phyloP scores from a whole-genome alignment of 2,113 vertebrate species.

The Percopsis transmontana region DNA sequence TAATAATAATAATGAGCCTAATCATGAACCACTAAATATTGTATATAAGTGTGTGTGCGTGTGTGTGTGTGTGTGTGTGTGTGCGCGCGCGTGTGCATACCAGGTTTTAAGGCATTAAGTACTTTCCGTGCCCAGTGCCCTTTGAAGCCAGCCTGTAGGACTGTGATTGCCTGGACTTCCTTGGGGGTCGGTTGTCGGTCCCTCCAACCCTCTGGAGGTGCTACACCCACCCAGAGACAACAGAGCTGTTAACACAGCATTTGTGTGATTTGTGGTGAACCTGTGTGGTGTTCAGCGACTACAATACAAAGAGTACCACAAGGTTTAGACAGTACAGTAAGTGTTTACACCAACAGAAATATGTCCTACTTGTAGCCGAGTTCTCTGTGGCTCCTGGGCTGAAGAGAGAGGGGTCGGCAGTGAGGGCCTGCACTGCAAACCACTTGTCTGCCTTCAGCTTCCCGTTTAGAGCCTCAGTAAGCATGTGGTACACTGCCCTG shows the following conservation, averaged over 20 bases:
- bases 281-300: background rate
- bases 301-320: background rate
- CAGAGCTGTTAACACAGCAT: too few relatives aligned
- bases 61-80: background rate
- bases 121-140: too few relatives aligned
- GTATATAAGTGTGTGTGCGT: background rate
- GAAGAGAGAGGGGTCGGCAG: constrained; percentile 56
- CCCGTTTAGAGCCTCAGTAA: constrained; percentile 68
- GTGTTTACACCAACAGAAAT: background rate
- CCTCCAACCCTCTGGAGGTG: too few relatives aligned
- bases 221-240: too few relatives aligned
- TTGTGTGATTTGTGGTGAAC: too few relatives aligned
- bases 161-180: too few relatives aligned
- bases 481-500: constrained; percentile 81
- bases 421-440: constrained; percentile 84
- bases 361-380: constrained; percentile 14
- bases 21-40: background rate
- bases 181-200: too few relatives aligned
- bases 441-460: constrained; percentile 69
- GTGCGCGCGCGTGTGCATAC: background rate
- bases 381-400: background rate
- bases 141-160: too few relatives aligned
- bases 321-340: background rate
- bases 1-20: too few relatives aligned
- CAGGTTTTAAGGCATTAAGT: too few relatives aligned